These are phyloP conservation scores for Macrocentrus cingulum DNA, from an alignment of 1,140 invertebrate genomes.

Conservation along the genomic window DNA sequence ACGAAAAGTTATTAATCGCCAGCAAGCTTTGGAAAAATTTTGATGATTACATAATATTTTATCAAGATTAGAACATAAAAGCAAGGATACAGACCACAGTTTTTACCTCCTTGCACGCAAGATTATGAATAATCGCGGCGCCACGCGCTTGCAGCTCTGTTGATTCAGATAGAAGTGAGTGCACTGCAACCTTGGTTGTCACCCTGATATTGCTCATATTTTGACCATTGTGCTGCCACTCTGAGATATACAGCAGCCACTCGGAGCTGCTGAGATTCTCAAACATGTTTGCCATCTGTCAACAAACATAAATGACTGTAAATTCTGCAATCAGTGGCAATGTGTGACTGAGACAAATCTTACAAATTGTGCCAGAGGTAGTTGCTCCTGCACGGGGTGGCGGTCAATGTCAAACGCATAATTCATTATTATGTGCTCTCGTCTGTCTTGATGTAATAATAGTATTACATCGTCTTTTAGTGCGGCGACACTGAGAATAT, in stretches of 20 bases:
- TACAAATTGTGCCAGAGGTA: constrained; percentile 79
- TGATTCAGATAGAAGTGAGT: constrained; percentile 76
- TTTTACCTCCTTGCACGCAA: constrained; percentile 95
- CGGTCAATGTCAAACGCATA: constrained; percentile 83
- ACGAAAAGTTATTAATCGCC: constrained; percentile 22
- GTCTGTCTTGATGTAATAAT: constrained; percentile 84
- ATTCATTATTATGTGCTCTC: constrained; percentile 87
- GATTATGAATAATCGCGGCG: constrained; percentile 85
- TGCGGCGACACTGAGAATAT: constrained; percentile 73
- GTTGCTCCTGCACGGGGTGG: constrained; percentile 74
- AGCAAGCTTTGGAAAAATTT: constrained; percentile 19
- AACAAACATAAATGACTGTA: constrained; percentile 18
- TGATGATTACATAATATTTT: too few relatives aligned
- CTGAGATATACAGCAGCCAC: constrained; percentile 90
- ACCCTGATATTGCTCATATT: constrained; percentile 85
- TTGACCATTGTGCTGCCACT: constrained; percentile 77
- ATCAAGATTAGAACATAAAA: constrained; percentile 27
- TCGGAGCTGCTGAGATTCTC: constrained; percentile 86
- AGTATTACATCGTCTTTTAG: constrained; percentile 89
- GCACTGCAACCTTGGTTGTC: constrained; percentile 88
- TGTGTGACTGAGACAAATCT: constrained; percentile 46
- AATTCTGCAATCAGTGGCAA: constrained; percentile 16
- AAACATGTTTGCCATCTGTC: constrained; percentile 87
- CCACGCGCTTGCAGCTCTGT: constrained; percentile 75
- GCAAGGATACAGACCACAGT: constrained; percentile 84